A percentile compares a stretch with the other conserved stretches of the same genome.
phyloP scores from a whole-genome alignment of 1,140 invertebrate genomes.

The Plutomurus gul region DNA sequence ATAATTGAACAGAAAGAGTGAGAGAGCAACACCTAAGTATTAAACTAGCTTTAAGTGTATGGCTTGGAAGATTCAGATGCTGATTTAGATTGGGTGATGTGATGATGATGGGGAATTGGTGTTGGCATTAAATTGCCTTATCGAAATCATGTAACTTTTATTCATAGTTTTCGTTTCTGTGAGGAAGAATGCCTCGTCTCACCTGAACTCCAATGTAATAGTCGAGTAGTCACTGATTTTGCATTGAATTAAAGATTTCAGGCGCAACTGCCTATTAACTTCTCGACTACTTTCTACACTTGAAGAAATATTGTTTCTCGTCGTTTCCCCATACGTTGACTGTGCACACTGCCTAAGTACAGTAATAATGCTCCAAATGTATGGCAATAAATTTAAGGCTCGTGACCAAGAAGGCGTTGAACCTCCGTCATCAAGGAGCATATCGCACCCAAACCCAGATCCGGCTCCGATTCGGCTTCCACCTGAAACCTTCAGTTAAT shows the following conservation, averaged over 20 bases:
- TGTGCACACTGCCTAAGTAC: background rate
- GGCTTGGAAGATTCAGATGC: constrained; percentile 1
- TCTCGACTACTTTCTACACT: too few species aligned
- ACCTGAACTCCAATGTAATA: too few species aligned
- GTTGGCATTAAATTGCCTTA: constrained; percentile 1
- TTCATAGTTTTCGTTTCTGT: constrained; percentile 1
- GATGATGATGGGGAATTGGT: constrained; percentile 24
- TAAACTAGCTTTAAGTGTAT: background rate
- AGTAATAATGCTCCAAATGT: constrained; percentile 33
- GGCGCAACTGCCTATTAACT: too few species aligned
- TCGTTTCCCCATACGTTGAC: background rate
- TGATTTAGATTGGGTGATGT: constrained; percentile 2
- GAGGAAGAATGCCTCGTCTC: background rate
- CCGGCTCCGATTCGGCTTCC: constrained; percentile 43
- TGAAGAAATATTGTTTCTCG: too few species aligned
- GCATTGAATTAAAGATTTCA: too few species aligned
- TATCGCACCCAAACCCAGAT: constrained; percentile 45
- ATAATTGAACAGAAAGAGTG: too few species aligned
- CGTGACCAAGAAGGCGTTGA: constrained; percentile 46
- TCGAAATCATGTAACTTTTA: constrained; percentile 22
- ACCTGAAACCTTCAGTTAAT: background rate
- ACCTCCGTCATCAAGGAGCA: constrained; percentile 46
- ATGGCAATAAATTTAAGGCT: constrained; percentile 39
- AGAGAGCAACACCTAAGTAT: too few species aligned
- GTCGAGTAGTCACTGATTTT: background rate